phyloP scores from a whole-genome alignment of 2,888 invertebrate species.

The Neelides folsomi region DNA sequence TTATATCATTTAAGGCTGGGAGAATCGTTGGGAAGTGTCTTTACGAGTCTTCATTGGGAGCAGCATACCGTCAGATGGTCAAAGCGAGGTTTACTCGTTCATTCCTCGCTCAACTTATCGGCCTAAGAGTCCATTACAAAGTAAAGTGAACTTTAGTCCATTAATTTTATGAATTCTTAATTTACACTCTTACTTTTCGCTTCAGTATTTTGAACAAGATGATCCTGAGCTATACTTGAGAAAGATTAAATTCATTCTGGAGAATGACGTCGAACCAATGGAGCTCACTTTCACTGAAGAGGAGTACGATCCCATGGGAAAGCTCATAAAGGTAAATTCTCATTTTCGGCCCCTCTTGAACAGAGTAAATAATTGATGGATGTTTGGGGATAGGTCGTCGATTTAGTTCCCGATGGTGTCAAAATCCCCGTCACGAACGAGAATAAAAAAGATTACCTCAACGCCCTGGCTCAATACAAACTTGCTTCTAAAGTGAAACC shows the following conservation, averaged over 20 bases:
- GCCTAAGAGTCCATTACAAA: conserved; percentile 82
- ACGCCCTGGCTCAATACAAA: conserved; percentile 76
- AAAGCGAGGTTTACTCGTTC: conserved; percentile 80
- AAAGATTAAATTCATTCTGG: conserved; percentile 84
- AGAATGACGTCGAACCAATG: conserved; percentile 76
- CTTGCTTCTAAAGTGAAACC: conserved; percentile 65
- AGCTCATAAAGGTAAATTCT: conserved; percentile 50
- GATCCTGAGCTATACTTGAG: conserved; percentile 83
- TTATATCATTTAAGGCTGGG: conserved; percentile 51
- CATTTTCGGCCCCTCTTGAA: background rate
- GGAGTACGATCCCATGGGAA: conserved; percentile 64
- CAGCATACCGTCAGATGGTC: conserved; percentile 74
- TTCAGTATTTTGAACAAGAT: conserved; percentile 85
- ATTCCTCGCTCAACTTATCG: conserved; percentile 87
- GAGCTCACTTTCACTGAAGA: conserved; percentile 83
- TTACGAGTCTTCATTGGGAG: conserved; percentile 82
- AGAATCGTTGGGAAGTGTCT: conserved; percentile 87
- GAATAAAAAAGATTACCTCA: conserved; percentile 68
- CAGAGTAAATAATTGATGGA: background rate
- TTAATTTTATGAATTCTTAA: background rate
- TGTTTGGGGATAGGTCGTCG: conserved; percentile 46
- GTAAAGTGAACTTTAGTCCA: conserved; percentile 39
- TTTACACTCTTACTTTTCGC: conserved; percentile 13
- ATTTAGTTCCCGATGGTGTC: conserved; percentile 70
- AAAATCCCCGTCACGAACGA: conserved; percentile 59